Evolutionary conservation across 1,140 invertebrate genomes (phyloP).

Genomic region (Caenorhabditis briggsae): DNA sequence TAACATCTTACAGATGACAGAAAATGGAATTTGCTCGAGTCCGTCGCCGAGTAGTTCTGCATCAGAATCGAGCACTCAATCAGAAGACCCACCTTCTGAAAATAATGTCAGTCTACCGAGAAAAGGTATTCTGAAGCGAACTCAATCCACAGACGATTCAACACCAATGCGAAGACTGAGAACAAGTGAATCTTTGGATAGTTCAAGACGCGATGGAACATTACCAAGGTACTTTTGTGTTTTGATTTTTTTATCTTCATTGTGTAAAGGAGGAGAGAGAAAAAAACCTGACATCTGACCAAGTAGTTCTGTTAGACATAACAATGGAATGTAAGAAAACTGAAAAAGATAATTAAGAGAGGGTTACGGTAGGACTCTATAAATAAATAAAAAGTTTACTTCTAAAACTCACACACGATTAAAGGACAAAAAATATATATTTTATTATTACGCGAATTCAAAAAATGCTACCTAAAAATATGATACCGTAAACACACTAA

Average conservation of each 20-base stretch:
- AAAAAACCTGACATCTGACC: slow-evolving; percentile 1
- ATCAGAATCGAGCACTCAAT: not conserved
- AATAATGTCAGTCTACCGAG: not conserved
- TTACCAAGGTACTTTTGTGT: not conserved
- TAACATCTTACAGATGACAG: no score
- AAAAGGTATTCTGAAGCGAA: not conserved
- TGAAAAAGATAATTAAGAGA: no score
- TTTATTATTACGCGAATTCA: no score
- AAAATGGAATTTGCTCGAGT: no score
- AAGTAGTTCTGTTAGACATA: not conserved
- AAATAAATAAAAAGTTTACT: no score
- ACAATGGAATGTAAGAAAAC: not conserved
- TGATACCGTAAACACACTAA: no score
- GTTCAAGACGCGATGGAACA: slow-evolving; percentile 26
- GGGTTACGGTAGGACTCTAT: no score
- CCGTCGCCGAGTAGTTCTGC: no score
- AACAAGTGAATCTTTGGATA: not conserved
- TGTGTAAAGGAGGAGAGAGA: not conserved
- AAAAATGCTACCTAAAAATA: no score
- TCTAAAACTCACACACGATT: no score
- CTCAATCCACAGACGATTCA: slow-evolving; percentile 8
- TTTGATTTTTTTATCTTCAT: not conserved
- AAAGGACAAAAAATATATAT: no score
- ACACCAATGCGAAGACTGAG: not conserved
- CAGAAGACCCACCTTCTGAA: not conserved